These are phyloP conservation scores for Drosophila colorata DNA, from an alignment of 2,888 invertebrate genomes.

Conservation along the genomic window DNA sequence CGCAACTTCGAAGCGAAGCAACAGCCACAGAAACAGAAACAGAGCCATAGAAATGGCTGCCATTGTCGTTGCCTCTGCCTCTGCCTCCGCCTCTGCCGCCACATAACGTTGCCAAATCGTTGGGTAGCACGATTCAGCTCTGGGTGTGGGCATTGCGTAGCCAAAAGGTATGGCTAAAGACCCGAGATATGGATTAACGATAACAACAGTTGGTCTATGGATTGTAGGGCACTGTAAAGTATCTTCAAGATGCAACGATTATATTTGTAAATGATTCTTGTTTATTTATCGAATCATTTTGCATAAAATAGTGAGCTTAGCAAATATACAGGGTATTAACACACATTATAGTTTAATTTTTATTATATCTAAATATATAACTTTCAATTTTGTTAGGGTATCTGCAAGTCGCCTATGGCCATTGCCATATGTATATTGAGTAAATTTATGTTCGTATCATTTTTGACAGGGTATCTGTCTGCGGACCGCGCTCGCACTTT, in stretches of 20 bases:
- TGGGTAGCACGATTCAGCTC: slow-evolving; percentile 4
- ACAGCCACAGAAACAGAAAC: slow-evolving; percentile 30
- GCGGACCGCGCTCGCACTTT: slow-evolving; percentile 2
- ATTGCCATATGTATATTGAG: too few relatives aligned
- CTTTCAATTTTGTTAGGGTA: neutral
- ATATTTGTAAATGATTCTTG: neutral
- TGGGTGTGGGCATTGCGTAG: slow-evolving; percentile 10
- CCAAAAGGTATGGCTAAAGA: neutral
- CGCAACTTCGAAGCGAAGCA: slow-evolving; percentile 35
- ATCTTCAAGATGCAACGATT: neutral
- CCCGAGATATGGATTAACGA: neutral
- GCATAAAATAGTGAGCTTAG: too few relatives aligned
- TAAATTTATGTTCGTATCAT: too few relatives aligned
- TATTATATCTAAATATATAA: too few relatives aligned
- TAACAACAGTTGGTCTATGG: neutral
- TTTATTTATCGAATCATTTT: neutral
- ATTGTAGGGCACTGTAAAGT: neutral
- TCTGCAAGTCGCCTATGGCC: neutral
- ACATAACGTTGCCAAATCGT: slow-evolving; percentile 8
- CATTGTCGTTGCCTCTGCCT: slow-evolving; percentile 30
- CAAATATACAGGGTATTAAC: too few relatives aligned
- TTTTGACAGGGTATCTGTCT: slow-evolving; percentile 25
- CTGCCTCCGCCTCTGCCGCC: neutral
- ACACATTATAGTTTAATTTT: too few relatives aligned
- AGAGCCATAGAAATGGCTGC: slow-evolving; percentile 48